Evolutionary conservation across 2,888 invertebrate genomes (phyloP).

Genomic region (Augiades crinisus): DNA sequence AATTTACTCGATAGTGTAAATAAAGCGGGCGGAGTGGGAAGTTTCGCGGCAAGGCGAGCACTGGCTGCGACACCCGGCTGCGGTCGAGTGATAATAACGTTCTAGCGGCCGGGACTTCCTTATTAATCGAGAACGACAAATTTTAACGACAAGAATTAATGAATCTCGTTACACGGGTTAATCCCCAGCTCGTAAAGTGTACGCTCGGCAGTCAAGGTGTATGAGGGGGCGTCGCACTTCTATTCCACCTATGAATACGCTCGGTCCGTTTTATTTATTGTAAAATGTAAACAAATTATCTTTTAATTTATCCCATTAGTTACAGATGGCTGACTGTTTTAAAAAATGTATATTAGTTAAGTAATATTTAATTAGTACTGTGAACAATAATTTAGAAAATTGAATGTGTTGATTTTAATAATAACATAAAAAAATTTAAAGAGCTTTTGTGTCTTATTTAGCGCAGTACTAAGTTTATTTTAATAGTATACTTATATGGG

Average conservation of each 20-base stretch:
- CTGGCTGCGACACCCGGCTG: conserved; percentile 52
- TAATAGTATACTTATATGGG: not conserved
- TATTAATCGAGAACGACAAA: conserved; percentile 83
- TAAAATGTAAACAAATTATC: not conserved
- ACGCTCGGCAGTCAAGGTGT: conserved; percentile 73
- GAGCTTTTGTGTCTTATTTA: too few relatives aligned
- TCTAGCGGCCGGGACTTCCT: conserved; percentile 72
- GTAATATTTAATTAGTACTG: too few relatives aligned
- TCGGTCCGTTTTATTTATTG: not conserved
- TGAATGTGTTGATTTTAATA: too few relatives aligned
- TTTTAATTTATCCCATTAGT: too few relatives aligned
- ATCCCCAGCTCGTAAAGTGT: conserved; percentile 80
- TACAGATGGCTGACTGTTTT: too few relatives aligned
- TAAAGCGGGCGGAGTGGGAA: conserved; percentile 78
- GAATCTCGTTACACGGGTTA: conserved; percentile 83
- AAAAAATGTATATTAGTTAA: too few relatives aligned
- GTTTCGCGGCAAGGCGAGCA: conserved; percentile 67
- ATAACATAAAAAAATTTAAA: too few relatives aligned
- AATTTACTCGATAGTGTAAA: conserved; percentile 83
- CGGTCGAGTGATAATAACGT: conserved; percentile 79
- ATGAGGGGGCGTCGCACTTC: conserved; percentile 43
- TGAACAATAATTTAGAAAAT: too few relatives aligned
- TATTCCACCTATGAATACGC: conserved; percentile 8
- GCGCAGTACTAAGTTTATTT: too few relatives aligned
- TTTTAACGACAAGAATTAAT: conserved; percentile 83